phyloP scores from a whole-genome alignment of 2,888 invertebrate genomes.

The Drosophila fulvimacula region DNA sequence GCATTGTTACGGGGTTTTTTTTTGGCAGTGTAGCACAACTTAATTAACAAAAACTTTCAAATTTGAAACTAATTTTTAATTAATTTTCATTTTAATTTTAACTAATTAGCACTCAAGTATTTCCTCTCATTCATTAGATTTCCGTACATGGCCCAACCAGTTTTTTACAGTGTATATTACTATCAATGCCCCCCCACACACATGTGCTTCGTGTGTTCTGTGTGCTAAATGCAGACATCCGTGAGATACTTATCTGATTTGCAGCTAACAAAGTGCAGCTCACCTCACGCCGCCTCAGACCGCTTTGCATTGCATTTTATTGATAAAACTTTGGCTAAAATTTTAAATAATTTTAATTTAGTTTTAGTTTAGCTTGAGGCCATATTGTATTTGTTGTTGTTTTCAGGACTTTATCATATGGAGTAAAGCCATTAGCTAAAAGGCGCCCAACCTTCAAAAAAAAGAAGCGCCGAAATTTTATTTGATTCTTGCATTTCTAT shows the following conservation, averaged over 20 bases:
- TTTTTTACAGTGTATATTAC: not conserved
- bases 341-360: slow-evolving; percentile 81
- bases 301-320: slow-evolving; percentile 64
- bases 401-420: slow-evolving; percentile 52
- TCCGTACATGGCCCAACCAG: not conserved
- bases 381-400: slow-evolving; percentile 20
- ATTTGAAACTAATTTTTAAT: too few species aligned
- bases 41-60: too few species aligned
- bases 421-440: slow-evolving; percentile 70
- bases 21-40: too few species aligned
- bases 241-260: slow-evolving; percentile 69
- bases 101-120: too few species aligned
- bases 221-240: slow-evolving; percentile 65
- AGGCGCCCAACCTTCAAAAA: slow-evolving; percentile 71
- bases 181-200: not conserved
- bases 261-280: slow-evolving; percentile 60
- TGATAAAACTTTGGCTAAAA: slow-evolving; percentile 77
- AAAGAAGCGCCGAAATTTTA: slow-evolving; percentile 46
- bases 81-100: too few species aligned
- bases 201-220: slow-evolving; percentile 2
- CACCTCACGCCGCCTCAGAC: slow-evolving; percentile 5
- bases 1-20: too few species aligned
- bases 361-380: slow-evolving; percentile 62
- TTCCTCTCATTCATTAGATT: not conserved
- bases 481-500: slow-evolving; percentile 46